phyloP scores from a whole-genome alignment of 2,888 invertebrate genomes.

The Suillia variegata region DNA sequence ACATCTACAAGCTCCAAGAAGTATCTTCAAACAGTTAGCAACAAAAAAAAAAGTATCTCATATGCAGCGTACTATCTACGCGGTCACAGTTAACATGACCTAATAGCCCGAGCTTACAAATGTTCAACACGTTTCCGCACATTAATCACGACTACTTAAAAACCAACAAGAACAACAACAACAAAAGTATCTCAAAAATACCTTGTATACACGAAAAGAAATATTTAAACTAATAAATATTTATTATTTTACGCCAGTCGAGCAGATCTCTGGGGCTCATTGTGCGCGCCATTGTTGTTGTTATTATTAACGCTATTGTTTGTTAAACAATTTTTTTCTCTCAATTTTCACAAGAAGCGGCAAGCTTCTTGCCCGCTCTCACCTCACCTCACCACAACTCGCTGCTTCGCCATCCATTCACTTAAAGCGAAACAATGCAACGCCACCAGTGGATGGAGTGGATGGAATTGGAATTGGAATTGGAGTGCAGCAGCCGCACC shows the following conservation, averaged over 20 bases:
- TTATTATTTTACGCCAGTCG: slow-evolving; percentile 35
- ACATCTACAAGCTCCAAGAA: no score
- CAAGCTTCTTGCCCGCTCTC: no score
- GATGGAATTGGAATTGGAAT: no score
- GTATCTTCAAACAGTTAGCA: no score
- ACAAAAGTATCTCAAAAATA: slow-evolving; percentile 5
- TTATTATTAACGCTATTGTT: slow-evolving; percentile 34
- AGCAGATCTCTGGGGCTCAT: slow-evolving; percentile 21
- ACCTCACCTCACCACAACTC: no score
- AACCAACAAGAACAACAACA: slow-evolving; percentile 24
- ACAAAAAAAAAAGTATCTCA: no score
- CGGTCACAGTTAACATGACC: not conserved
- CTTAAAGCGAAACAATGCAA: slow-evolving; percentile 12
- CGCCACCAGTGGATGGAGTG: no score
- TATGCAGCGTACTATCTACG: no score
- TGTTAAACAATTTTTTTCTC: slow-evolving; percentile 31
- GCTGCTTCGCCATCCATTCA: no score
- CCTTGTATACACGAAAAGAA: slow-evolving; percentile 15
- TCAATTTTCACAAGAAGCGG: not conserved
- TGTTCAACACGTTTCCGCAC: slow-evolving; percentile 36
- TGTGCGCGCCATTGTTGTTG: not conserved
- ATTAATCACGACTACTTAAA: slow-evolving; percentile 38
- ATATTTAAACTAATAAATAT: slow-evolving; percentile 35
- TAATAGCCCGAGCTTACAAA: slow-evolving; percentile 8
- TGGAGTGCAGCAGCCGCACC: no score